Evolutionary conservation across 1,140 invertebrate species (phyloP), one percentile per base, ranked within the genome.

Genomic region (Drosophila insularis): DNA sequence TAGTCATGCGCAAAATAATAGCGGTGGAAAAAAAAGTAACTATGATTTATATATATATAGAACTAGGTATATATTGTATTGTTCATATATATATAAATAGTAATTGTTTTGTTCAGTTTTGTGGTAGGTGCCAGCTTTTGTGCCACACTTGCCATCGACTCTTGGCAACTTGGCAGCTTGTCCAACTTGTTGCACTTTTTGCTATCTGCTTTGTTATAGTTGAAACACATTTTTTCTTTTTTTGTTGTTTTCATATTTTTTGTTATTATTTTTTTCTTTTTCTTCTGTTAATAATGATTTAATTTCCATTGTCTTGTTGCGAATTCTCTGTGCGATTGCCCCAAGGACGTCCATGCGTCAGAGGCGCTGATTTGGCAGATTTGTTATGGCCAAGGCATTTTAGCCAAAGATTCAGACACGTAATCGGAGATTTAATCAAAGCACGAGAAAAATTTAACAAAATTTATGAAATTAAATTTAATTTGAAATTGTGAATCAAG

Each of bases 1-100:
- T 87, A 87, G 82, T 87, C 82, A 87, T 87, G 82, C 82, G 82
- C 84, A 67, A 87, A 85, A 87, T 87, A 87, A 86, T 75, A 80
- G 71, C 65, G 63, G 70, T 75, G 40, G 61, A 63, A 43, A 64
- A n/a, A 62, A 50, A 39, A 19, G 23, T 23, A n/a, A 23, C 40
- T 43, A 43, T 43, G 14, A 43, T 17, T 4, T 58, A 39, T 46
- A 35, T 23, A 43, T 43, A 46, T 27, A 61, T 37, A 37, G 35
- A 37, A 37, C 35, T 54, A 55, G 50, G 27, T 68, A 54, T 40
- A 68, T 74, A 67, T 17, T 32, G 32, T 32, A 32, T 32, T 32
- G 32, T 32, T 32, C 31, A 74, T 73, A 81, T 75, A 78, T 85
- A 80, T 75, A 75, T 71, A 71, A 77, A 77, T 81, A 86, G 87